These are phyloP conservation scores for Gymnothorax javanicus DNA, from an alignment of 2,797 vertebrate genomes.

Conservation along the genomic window DNA sequence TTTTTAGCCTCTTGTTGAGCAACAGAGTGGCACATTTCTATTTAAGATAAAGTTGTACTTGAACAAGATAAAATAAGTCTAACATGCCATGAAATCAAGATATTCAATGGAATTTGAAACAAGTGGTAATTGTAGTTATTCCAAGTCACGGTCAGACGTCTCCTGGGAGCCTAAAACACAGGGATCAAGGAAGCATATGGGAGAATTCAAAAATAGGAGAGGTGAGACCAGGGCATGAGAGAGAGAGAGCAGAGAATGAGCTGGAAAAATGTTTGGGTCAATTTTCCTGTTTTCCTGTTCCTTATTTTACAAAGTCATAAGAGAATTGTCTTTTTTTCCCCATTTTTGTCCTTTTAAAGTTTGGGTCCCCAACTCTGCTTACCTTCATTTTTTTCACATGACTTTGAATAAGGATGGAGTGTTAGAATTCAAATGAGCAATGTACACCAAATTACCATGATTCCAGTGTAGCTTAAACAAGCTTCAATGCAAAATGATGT, in stretches of 20 bases:
- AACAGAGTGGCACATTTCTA: background rate
- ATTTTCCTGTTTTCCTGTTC: background rate
- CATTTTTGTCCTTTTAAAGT: background rate
- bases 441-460: background rate
- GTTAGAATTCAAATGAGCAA: background rate
- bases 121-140: background rate
- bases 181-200: background rate
- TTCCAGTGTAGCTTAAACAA: too few species aligned
- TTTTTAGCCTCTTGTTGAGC: background rate
- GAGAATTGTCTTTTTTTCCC: background rate
- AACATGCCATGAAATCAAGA: too few species aligned
- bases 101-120: too few species aligned
- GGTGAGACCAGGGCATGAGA: background rate
- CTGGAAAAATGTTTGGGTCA: background rate
- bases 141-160: background rate
- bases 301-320: background rate
- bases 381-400: background rate
- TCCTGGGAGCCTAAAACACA: background rate
- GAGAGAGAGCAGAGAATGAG: background rate
- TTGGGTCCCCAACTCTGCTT: background rate
- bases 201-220: background rate
- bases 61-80: background rate
- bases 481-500: background rate
- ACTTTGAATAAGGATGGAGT: background rate
- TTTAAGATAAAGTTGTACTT: background rate